phyloP scores from a whole-genome alignment of 2,113 vertebrate species.

The Lophius piscatorius region DNA sequence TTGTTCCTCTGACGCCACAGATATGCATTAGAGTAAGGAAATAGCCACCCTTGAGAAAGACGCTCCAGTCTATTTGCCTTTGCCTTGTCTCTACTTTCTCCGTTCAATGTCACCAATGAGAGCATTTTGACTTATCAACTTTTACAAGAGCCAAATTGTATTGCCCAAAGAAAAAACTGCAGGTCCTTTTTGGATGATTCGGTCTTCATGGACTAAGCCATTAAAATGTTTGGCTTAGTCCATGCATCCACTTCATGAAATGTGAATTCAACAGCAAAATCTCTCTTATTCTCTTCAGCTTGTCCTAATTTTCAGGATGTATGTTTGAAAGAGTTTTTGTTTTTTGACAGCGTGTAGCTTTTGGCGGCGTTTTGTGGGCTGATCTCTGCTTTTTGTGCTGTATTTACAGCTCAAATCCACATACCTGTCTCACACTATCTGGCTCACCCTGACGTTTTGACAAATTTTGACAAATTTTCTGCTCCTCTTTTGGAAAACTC shows the following conservation, averaged over 20 bases:
- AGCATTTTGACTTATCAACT: too few species aligned
- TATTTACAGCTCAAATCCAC: slow-evolving; percentile 36
- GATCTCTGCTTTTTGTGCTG: slow-evolving; percentile 18
- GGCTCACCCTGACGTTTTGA: slow-evolving; percentile 28
- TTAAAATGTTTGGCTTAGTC: slow-evolving; percentile 29
- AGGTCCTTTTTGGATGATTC: slow-evolving; percentile 18
- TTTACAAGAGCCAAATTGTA: too few species aligned
- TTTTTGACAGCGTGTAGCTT: slow-evolving; percentile 35
- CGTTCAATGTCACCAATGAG: too few species aligned
- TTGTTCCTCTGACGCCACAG: too few species aligned
- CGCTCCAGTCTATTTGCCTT: too few species aligned
- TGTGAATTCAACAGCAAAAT: slow-evolving; percentile 13
- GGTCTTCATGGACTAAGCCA: too few species aligned
- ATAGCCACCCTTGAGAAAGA: too few species aligned
- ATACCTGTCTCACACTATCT: slow-evolving; percentile 41
- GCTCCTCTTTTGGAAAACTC: slow-evolving; percentile 30
- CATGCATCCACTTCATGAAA: slow-evolving; percentile 23
- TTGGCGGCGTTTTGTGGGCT: slow-evolving; percentile 31
- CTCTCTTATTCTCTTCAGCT: slow-evolving; percentile 18
- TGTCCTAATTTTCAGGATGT: slow-evolving; percentile 36
- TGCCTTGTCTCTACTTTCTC: too few species aligned
- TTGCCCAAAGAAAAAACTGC: slow-evolving; percentile 15
- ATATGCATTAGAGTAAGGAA: too few species aligned
- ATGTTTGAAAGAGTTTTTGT: not conserved
- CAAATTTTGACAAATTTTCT: slow-evolving; percentile 32